Evolutionary conservation across 1,140 invertebrate genomes (phyloP), one percentile per base, ranked within the genome.

Genomic region (Drosophila prosaltans): DNA sequence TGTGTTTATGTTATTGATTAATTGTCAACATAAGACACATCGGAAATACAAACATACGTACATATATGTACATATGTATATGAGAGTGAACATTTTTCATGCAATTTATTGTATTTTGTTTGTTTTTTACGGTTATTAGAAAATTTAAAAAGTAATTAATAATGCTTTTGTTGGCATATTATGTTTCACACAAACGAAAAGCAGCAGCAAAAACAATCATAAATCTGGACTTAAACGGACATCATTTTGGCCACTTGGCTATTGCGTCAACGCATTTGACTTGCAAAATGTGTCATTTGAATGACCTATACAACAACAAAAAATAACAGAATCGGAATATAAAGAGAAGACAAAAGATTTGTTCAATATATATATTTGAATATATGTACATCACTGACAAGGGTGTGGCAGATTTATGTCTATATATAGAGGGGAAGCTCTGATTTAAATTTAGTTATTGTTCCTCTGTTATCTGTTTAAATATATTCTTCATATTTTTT

Each of bases 121-220:
- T 86, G 64, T 86, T 84, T 84, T 84, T 51, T 84, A 88, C 80
- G 83, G 67, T 83, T 80, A 89, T 88, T 89, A 88, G 80, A 70
- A 78, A 78, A 89, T 66, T 88, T 74, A 83, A 89, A 88, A 84
- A 69, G 70, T 84, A 80, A 88, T 88, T 84, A 88, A 88, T 88
- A 88, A 88, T 68, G 72, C 80, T 89, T 88, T 74, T 55, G 59
- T 70, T 73, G 80, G 72, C 62, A 67, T 69, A 81, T 88, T 86
- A 40, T 69, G 70, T 82, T 74, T 86, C 82, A 63, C 63, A 51
- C 21, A 26, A 36, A 36, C 32, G 6, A 36, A 36, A 36, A 36
- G 32, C 32, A 36, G 32, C 32, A 36, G 32, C 32, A 36, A 51
- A 51, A 51, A 51, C 45, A 67, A 45, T 69, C 65, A 88, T 86